These are phyloP conservation scores for Synergus laeviventris DNA, from an alignment of 2,888 invertebrate genomes.

Conservation along the genomic window DNA sequence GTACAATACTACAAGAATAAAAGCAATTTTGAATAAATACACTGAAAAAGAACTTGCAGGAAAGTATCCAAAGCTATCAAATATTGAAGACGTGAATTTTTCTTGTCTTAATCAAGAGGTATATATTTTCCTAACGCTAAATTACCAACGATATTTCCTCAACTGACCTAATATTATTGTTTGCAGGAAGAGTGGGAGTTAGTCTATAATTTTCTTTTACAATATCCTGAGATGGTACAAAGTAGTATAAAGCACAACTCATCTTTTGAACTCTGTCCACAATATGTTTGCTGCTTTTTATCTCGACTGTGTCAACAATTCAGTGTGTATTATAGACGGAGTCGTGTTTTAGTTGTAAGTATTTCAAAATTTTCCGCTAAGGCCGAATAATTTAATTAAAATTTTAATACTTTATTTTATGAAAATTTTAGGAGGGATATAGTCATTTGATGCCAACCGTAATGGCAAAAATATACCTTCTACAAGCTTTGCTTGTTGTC, in stretches of 20 bases:
- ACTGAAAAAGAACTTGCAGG: constrained; percentile 78
- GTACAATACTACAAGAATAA: constrained; percentile 87
- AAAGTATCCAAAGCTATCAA: constrained; percentile 80
- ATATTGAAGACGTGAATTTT: constrained; percentile 80
- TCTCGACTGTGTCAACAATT: constrained; percentile 81
- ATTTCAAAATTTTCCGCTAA: constrained; percentile 8
- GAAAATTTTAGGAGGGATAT: constrained; percentile 81
- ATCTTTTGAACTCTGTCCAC: constrained; percentile 79
- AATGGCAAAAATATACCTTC: constrained; percentile 83
- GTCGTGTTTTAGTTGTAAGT: constrained; percentile 83
- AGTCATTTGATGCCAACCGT: constrained; percentile 82
- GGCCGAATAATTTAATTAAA: background rate
- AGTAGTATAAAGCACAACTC: constrained; percentile 77
- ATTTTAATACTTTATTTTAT: background rate
- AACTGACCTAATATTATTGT: constrained; percentile 48
- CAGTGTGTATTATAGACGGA: constrained; percentile 86
- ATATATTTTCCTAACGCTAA: constrained; percentile 52
- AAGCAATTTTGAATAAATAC: constrained; percentile 82
- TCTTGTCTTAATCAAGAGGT: constrained; percentile 82
- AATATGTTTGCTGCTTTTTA: constrained; percentile 82
- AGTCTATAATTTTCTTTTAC: constrained; percentile 82
- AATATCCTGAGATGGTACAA: constrained; percentile 80
- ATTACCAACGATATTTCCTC: background rate
- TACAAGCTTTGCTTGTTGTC: constrained; percentile 81
- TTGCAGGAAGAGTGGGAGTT: constrained; percentile 87